phyloP scores from a whole-genome alignment of 1,140 invertebrate species.

The Aphis gossypii region DNA sequence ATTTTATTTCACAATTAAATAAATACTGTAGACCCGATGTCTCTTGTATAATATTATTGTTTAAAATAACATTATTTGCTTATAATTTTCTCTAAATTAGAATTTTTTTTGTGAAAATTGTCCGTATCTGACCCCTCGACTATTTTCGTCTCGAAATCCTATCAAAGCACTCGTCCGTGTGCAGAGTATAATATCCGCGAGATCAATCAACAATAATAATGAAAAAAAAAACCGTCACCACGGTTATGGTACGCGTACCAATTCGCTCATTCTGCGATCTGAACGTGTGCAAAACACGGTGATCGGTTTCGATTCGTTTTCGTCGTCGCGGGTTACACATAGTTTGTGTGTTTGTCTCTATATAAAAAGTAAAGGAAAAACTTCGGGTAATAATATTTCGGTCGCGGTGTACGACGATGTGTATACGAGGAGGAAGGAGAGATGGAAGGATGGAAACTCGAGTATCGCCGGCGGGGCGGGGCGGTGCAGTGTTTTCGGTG shows the following conservation, averaged over 20 bases:
- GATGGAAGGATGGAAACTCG: not conserved
- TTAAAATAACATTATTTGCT: no score
- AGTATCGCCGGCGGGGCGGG: no score
- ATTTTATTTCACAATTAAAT: not conserved
- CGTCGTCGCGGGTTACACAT: not conserved
- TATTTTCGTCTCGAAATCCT: not conserved
- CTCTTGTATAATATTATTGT: no score
- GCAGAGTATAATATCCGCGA: no score
- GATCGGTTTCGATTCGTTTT: not conserved
- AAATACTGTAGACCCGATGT: no score
- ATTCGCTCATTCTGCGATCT: not conserved
- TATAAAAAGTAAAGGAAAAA: not conserved
- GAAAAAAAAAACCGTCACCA: not conserved
- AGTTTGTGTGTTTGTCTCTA: no score
- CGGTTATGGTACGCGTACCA: not conserved
- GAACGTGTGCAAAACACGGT: not conserved
- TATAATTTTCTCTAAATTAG: not conserved
- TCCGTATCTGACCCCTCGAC: not conserved
- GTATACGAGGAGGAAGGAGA: not conserved
- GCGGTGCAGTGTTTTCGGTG: constrained; percentile 6
- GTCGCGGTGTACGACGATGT: not conserved
- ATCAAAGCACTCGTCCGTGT: not conserved
- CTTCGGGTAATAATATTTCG: not conserved
- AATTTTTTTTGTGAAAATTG: not conserved
- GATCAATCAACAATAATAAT: not conserved